A percentile compares a stretch with the other conserved stretches of the same genome.
These are phyloP conservation scores for Equus quagga DNA, from an alignment of 2,113 vertebrate genomes.

Conservation along the genomic window DNA sequence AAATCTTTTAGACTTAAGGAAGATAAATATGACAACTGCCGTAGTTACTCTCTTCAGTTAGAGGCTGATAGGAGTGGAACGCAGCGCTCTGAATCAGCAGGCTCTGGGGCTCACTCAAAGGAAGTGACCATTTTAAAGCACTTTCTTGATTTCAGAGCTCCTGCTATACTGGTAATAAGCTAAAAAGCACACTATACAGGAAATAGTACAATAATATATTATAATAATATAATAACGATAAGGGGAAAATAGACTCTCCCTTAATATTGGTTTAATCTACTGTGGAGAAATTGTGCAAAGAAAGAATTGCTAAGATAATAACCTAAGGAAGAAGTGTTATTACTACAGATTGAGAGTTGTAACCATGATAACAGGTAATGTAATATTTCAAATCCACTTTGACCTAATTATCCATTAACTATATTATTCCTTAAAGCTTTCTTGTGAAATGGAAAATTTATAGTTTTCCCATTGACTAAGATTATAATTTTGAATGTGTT, in stretches of 20 bases:
- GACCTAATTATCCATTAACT: conserved; percentile 7
- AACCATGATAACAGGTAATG: background rate
- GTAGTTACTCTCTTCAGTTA: background rate
- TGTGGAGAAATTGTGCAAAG: conserved; percentile 28
- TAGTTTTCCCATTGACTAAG: conserved; percentile 4
- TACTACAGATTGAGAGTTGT: background rate
- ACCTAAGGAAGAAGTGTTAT: conserved; percentile 6
- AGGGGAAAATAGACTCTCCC: background rate
- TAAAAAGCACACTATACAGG: conserved; percentile 1
- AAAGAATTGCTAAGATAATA: conserved; percentile 14
- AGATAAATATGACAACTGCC: conserved; percentile 6
- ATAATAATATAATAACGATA: background rate
- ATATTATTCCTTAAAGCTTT: background rate
- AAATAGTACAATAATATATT: background rate
- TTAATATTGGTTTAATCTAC: conserved; percentile 3
- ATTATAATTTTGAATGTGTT: conserved; percentile 35
- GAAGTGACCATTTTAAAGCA: background rate
- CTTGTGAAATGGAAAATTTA: conserved; percentile 34
- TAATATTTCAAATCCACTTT: conserved; percentile 28
- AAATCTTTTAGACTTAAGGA: conserved; percentile 39
- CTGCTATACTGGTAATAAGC: conserved; percentile 2
- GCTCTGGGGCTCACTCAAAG: background rate
- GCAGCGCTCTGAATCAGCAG: background rate
- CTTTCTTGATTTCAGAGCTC: conserved; percentile 36
- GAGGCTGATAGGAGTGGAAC: background rate